A percentile compares a stretch with the other conserved stretches of the same genome.
Evolutionary conservation across 2,113 vertebrate genomes (phyloP).

Genomic region (Cyphomyrus discorhynchus): DNA sequence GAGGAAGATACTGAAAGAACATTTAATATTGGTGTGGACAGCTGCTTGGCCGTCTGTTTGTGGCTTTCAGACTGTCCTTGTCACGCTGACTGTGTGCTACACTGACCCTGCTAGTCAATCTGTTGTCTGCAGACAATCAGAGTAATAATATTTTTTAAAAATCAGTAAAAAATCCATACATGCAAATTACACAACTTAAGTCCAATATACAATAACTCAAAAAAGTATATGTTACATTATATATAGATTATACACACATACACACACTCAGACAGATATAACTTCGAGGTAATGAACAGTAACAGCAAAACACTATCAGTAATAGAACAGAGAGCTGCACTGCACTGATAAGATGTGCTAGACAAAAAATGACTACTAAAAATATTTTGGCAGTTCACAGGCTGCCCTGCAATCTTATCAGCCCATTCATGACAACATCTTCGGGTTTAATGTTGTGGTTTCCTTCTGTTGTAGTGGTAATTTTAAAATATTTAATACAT

Average conservation of each 20-base stretch:
- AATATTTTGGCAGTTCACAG: background rate
- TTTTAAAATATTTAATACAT: background rate
- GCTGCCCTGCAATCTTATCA: background rate
- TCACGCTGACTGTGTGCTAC: background rate
- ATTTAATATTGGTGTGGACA: background rate
- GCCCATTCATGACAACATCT: background rate
- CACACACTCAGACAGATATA: background rate
- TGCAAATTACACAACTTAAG: background rate
- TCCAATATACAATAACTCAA: background rate
- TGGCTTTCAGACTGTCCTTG: background rate
- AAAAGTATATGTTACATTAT: background rate
- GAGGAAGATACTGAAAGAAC: background rate
- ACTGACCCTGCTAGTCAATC: background rate
- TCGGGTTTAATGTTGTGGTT: background rate
- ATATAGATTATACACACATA: too few relatives aligned
- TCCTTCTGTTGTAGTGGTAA: background rate
- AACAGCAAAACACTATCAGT: background rate
- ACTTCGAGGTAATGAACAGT: background rate
- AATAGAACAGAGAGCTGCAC: background rate
- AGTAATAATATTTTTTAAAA: background rate
- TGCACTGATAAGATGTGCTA: background rate
- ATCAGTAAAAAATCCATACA: background rate
- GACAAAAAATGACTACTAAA: background rate
- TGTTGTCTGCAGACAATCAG: background rate
- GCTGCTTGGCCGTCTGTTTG: background rate